Conservation (phyloP, 2,888 invertebrate species). For the Euclidia mi region DNA sequence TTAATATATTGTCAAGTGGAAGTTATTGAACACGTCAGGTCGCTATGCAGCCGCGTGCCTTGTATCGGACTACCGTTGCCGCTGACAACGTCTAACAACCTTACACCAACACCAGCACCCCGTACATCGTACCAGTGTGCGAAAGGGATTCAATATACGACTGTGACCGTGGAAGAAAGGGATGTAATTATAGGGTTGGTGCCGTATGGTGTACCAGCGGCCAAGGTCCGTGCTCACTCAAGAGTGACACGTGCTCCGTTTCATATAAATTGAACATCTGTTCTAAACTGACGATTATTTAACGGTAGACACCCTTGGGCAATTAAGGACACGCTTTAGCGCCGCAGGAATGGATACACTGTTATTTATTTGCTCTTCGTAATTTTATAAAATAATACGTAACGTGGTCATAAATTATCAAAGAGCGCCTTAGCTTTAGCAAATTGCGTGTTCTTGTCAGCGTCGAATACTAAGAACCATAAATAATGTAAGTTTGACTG, state of each 20-base stretch:
- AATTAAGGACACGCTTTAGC: background rate
- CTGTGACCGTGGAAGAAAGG: slow-evolving; percentile 58
- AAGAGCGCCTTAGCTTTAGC: slow-evolving; percentile 17
- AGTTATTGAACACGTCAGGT: slow-evolving; percentile 73
- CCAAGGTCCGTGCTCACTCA: slow-evolving; percentile 81
- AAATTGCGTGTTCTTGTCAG: slow-evolving; percentile 29
- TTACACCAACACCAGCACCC: slow-evolving; percentile 78
- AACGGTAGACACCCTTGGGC: slow-evolving; percentile 24
- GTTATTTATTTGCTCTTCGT: too few relatives aligned
- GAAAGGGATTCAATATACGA: slow-evolving; percentile 70
- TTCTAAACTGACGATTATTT: slow-evolving; percentile 54
- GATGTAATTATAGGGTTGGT: slow-evolving; percentile 75
- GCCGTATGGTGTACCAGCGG: slow-evolving; percentile 71
- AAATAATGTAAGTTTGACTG: slow-evolving; percentile 8
- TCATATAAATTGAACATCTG: slow-evolving; percentile 82
- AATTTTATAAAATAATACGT: background rate
- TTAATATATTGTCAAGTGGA: slow-evolving; percentile 72
- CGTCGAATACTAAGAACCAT: slow-evolving; percentile 5
- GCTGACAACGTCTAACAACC: slow-evolving; percentile 86
- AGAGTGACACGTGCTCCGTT: slow-evolving; percentile 80
- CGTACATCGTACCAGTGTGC: slow-evolving; percentile 65
- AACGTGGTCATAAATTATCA: background rate
- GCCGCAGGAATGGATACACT: too few relatives aligned
- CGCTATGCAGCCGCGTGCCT: slow-evolving; percentile 71
- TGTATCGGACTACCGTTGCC: slow-evolving; percentile 86